A percentile compares a stretch with the other conserved stretches of the same genome.
Evolutionary conservation across 2,888 invertebrate genomes (phyloP).

Genomic region (Drosophila yooni): DNA sequence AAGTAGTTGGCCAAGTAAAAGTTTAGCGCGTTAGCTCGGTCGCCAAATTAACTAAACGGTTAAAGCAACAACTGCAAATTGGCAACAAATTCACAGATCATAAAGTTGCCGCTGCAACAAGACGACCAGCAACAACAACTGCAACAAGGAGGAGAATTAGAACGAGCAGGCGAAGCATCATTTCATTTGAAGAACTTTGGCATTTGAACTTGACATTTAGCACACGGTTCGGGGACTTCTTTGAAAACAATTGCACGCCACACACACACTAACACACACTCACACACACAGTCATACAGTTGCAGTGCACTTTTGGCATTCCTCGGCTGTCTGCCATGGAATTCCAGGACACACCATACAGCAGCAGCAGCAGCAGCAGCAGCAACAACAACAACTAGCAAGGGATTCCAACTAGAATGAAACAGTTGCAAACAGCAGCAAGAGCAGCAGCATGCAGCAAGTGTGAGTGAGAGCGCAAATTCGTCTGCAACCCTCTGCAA

Average conservation of each 20-base stretch:
- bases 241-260: constrained; percentile 78
- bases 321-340: constrained; percentile 67
- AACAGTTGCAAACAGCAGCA: constrained; percentile 62
- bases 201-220: constrained; percentile 82
- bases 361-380: constrained; percentile 43
- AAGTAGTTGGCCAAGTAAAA: constrained; percentile 47
- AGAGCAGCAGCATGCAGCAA: not conserved
- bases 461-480: constrained; percentile 38
- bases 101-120: constrained; percentile 65
- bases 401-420: constrained; percentile 60
- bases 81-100: constrained; percentile 79
- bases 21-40: constrained; percentile 42
- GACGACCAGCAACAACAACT: constrained; percentile 25
- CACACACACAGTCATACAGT: constrained; percentile 23
- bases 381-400: constrained; percentile 38
- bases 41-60: constrained; percentile 76
- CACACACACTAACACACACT: constrained; percentile 24
- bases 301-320: constrained; percentile 76
- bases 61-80: constrained; percentile 77
- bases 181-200: constrained; percentile 80
- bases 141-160: not conserved
- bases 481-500: constrained; percentile 56
- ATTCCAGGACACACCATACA: constrained; percentile 59
- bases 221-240: constrained; percentile 77
- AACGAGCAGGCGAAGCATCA: constrained; percentile 61